Percentiles rank a stretch among this genome's conserved stretches.
phyloP scores from a whole-genome alignment of 2,113 vertebrate genomes.

The Coturnix japonica region DNA sequence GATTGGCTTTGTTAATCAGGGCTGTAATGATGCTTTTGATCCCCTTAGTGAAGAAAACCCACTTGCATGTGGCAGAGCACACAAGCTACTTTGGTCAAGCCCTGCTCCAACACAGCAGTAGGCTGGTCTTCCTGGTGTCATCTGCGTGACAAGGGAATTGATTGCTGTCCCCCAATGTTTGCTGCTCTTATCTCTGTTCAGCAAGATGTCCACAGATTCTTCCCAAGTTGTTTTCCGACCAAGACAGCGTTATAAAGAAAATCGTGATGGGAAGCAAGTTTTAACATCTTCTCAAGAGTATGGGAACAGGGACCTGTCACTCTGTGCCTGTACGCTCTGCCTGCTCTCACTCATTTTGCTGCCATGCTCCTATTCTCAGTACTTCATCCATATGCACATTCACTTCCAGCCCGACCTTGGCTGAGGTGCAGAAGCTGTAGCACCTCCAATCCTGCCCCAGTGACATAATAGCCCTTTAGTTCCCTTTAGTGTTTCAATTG shows the following conservation, averaged over 20 bases:
- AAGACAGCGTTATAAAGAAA: neutral
- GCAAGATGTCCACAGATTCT: neutral
- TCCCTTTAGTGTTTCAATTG: neutral
- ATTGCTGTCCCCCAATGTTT: conserved; percentile 31
- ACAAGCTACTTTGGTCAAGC: neutral
- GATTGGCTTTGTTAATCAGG: conserved; percentile 43
- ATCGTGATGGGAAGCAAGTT: neutral
- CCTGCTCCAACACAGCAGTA: conserved; percentile 19
- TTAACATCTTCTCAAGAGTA: neutral
- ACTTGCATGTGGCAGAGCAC: neutral
- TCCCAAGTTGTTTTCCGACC: neutral
- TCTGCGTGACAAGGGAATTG: neutral
- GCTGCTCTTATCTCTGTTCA: neutral
- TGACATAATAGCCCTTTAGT: fast-evolving
- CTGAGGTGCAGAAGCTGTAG: neutral
- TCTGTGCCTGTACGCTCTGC: fast-evolving
- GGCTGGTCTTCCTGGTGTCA: conserved; percentile 32
- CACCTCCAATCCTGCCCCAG: neutral
- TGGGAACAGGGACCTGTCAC: neutral
- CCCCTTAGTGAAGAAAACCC: neutral
- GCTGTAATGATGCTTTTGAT: conserved; percentile 40
- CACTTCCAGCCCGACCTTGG: neutral
- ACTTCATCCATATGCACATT: fast-evolving
- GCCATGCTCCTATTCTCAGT: neutral
- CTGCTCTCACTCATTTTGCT: neutral